phyloP scores from a whole-genome alignment of 1,140 invertebrate genomes.

The Aradophagus sp. region DNA sequence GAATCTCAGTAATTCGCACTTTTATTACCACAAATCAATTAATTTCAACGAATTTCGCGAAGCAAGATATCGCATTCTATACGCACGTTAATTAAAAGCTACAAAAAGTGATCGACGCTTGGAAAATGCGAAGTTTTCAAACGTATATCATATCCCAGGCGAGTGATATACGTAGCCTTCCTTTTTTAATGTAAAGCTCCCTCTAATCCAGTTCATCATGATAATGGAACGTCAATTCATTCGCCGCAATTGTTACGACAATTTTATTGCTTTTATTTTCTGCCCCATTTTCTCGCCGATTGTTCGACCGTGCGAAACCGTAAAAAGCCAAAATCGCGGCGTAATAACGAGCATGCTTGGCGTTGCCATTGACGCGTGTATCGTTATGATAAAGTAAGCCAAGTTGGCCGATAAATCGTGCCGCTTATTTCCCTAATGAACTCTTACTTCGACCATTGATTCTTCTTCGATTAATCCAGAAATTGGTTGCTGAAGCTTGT shows the following conservation, averaged over 20 bases:
- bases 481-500: too few species aligned
- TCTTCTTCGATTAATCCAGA: too few species aligned
- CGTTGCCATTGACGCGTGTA: slow-evolving; percentile 14
- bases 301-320: slow-evolving; percentile 10
- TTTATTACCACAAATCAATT: too few species aligned
- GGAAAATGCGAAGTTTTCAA: slow-evolving; percentile 1
- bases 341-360: slow-evolving; percentile 17
- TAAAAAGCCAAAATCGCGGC: slow-evolving; percentile 28
- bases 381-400: slow-evolving; percentile 13
- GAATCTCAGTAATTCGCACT: too few species aligned
- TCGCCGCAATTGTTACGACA: slow-evolving; percentile 30
- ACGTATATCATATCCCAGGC: slow-evolving; percentile 8
- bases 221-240: slow-evolving; percentile 42
- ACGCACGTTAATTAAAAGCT: too few species aligned
- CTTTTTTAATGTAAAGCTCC: slow-evolving; percentile 11
- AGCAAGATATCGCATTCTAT: too few species aligned
- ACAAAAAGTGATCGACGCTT: not conserved
- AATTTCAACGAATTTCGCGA: too few species aligned
- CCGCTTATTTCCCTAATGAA: slow-evolving; percentile 2
- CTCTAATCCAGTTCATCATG: slow-evolving; percentile 35
- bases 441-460: too few species aligned
- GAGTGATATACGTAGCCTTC: too few species aligned
- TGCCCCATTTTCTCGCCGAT: slow-evolving; percentile 26
- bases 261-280: slow-evolving; percentile 43
- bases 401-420: not conserved